Percentiles rank a stretch among this genome's conserved stretches.
These are phyloP conservation scores for Tachina lurida DNA, from an alignment of 2,888 invertebrate genomes.

Conservation along the genomic window DNA sequence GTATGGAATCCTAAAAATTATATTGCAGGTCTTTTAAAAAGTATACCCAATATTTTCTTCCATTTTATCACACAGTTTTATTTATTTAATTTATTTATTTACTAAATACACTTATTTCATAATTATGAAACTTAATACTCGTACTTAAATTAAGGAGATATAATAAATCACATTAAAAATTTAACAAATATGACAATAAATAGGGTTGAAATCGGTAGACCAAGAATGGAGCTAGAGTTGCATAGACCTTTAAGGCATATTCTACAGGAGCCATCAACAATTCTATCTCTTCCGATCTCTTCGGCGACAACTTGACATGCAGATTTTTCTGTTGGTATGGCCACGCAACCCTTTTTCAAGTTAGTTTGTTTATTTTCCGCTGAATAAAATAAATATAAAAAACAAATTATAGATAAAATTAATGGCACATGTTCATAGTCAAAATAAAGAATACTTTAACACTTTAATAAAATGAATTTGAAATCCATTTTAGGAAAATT, in stretches of 20 bases:
- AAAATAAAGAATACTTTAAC: too few relatives aligned
- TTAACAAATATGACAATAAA: slow-evolving; percentile 48
- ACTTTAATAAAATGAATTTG: too few relatives aligned
- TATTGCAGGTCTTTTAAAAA: too few relatives aligned
- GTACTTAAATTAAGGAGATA: background rate
- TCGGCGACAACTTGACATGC: slow-evolving; percentile 67
- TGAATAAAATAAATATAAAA: slow-evolving; percentile 3
- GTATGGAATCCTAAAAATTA: too few relatives aligned
- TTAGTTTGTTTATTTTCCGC: slow-evolving; percentile 40
- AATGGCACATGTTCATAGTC: background rate
- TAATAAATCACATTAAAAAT: slow-evolving; percentile 38
- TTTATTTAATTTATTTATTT: too few relatives aligned
- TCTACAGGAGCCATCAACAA: slow-evolving; percentile 69
- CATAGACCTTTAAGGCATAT: slow-evolving; percentile 75
- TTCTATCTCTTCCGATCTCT: slow-evolving; percentile 2
- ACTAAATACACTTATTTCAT: background rate
- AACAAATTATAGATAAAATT: background rate
- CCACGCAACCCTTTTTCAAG: slow-evolving; percentile 75
- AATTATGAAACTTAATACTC: background rate
- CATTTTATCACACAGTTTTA: too few relatives aligned
- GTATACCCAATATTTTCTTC: too few relatives aligned
- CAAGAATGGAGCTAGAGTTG: slow-evolving; percentile 74
- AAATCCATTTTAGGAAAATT: too few relatives aligned
- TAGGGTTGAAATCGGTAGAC: slow-evolving; percentile 73
- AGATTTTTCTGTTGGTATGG: slow-evolving; percentile 62